Percentiles rank a stretch among this genome's conserved stretches.
Conservation (phyloP, 2,797 vertebrate species). For the Xerus rutilus region DNA sequence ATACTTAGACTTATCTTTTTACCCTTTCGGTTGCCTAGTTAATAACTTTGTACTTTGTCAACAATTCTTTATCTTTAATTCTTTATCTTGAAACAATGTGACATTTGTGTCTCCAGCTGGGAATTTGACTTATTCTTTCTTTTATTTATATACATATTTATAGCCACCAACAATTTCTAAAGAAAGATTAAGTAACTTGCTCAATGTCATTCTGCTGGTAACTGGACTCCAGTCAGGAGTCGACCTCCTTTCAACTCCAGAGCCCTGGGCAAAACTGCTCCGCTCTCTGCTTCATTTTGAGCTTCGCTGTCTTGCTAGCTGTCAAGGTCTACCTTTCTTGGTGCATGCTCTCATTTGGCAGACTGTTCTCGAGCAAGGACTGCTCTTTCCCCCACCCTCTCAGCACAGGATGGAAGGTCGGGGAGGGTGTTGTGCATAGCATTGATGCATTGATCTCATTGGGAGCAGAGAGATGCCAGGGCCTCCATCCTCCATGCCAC, state of each 20-base stretch:
- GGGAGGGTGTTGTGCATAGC: rapidly evolving
- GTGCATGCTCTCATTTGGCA: not conserved
- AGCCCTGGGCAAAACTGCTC: not conserved
- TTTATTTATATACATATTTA: not conserved
- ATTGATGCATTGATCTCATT: not conserved
- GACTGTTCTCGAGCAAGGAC: not conserved
- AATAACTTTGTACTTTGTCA: not conserved
- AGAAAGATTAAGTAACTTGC: not conserved
- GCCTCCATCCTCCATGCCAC: rapidly evolving
- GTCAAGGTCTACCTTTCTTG: rapidly evolving
- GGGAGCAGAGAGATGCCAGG: not conserved
- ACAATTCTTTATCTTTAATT: not conserved
- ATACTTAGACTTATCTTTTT: not conserved
- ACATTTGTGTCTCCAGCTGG: not conserved
- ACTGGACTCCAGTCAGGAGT: not conserved
- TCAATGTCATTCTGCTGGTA: not conserved
- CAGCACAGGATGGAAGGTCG: not conserved
- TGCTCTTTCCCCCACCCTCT: not conserved
- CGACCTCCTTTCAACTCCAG: not conserved
- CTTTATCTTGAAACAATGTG: not conserved
- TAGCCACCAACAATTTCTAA: not conserved
- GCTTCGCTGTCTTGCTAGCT: rapidly evolving
- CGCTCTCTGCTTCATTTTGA: not conserved
- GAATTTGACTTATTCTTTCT: not conserved
- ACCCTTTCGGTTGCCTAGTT: not conserved